These are phyloP conservation scores for Pristionchus maxplancki DNA, from an alignment of 2,888 invertebrate species.

Conservation along the genomic window DNA sequence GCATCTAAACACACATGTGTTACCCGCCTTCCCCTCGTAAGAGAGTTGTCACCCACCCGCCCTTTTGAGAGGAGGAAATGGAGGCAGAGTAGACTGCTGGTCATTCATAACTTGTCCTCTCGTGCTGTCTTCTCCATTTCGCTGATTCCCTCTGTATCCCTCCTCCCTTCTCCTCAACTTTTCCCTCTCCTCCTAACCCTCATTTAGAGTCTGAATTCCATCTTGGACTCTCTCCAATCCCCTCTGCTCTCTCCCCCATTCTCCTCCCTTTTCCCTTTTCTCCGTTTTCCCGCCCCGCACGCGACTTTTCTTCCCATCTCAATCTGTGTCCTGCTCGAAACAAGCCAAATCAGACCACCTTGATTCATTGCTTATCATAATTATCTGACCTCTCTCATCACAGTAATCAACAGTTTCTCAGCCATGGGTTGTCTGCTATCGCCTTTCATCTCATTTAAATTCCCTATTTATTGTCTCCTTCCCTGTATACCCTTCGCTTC, in stretches of 20 bases:
- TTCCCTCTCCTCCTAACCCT: conserved; percentile 34
- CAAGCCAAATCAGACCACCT: background rate
- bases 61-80: background rate
- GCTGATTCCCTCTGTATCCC: background rate
- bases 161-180: conserved; percentile 12
- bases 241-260: background rate
- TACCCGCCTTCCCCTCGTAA: background rate
- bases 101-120: conserved; percentile 8
- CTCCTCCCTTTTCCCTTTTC: conserved; percentile 6
- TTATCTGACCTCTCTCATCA: background rate
- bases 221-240: conserved; percentile 2
- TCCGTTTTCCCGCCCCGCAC: background rate
- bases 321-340: background rate
- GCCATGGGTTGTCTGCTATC: background rate
- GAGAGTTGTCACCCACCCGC: conserved; percentile 17
- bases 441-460: conserved; percentile 18
- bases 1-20: background rate
- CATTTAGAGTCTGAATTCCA: conserved; percentile 46
- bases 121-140: background rate
- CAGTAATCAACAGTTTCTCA: background rate
- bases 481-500: background rate
- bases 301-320: conserved; percentile 33
- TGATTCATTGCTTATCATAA: background rate
- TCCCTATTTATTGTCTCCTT: conserved; percentile 5
- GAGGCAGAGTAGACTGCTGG: background rate